Conservation (phyloP, 2,888 invertebrate species). For the Cephonodes hylas region DNA sequence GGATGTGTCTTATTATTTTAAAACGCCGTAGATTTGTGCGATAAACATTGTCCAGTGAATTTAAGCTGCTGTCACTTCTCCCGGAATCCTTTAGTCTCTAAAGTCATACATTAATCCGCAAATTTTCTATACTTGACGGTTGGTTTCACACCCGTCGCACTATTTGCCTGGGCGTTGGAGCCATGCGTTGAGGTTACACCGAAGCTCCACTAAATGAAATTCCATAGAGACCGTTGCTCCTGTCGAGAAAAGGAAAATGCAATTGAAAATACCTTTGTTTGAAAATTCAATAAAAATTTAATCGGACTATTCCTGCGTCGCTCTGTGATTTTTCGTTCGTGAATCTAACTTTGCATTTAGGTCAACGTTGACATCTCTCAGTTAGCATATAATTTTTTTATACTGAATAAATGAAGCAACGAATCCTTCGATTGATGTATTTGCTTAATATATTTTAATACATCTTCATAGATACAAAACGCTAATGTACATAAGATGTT, state of each 20-base stretch:
- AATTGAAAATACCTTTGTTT: conserved; percentile 36
- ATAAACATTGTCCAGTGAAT: too few relatives aligned
- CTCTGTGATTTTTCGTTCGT: not conserved
- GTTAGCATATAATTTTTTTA: too few relatives aligned
- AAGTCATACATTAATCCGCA: not conserved
- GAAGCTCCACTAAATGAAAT: conserved; percentile 35
- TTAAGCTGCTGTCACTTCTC: too few relatives aligned
- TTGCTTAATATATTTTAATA: too few relatives aligned
- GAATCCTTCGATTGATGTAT: too few relatives aligned
- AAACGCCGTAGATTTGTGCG: too few relatives aligned
- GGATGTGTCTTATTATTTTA: too few relatives aligned
- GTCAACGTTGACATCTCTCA: not conserved
- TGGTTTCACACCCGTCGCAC: not conserved
- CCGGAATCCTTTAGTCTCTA: too few relatives aligned
- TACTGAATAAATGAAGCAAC: too few relatives aligned
- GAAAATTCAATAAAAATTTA: conserved; percentile 20
- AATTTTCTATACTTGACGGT: not conserved
- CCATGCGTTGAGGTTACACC: conserved; percentile 36
- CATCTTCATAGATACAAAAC: too few relatives aligned
- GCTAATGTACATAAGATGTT: too few relatives aligned
- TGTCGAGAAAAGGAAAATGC: conserved; percentile 23
- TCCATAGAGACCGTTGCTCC: conserved; percentile 31
- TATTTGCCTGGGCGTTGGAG: conserved; percentile 21
- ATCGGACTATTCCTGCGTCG: not conserved
- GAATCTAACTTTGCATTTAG: not conserved